Evolutionary conservation across 2,797 vertebrate species (phyloP).

Genomic region (Fundulus diaphanus): DNA sequence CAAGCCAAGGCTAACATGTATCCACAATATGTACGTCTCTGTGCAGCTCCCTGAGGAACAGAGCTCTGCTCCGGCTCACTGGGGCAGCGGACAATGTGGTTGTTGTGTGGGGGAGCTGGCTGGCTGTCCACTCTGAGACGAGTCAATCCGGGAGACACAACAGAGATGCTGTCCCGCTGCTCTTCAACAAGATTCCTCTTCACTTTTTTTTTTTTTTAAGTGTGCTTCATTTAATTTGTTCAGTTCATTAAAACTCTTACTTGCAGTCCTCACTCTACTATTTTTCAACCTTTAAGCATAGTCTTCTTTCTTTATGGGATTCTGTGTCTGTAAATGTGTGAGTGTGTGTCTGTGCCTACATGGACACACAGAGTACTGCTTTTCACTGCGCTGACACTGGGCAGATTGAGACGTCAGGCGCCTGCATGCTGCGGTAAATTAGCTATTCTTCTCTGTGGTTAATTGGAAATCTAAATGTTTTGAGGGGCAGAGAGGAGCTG

Average conservation of each 20-base stretch:
- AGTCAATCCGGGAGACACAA: conserved; percentile 76
- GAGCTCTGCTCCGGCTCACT: conserved; percentile 81
- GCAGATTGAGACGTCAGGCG: conserved; percentile 97
- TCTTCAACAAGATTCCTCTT: conserved; percentile 63
- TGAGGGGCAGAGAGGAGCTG: conserved; percentile 71
- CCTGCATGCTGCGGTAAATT: conserved; percentile 89
- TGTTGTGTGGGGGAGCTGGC: conserved; percentile 76
- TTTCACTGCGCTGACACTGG: conserved; percentile 91
- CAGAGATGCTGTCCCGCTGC: conserved; percentile 62
- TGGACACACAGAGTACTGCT: conserved; percentile 79
- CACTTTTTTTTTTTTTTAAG: conserved; percentile 40
- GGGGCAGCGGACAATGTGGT: conserved; percentile 81
- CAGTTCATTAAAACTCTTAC: conserved; percentile 34
- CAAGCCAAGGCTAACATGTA: conserved; percentile 82
- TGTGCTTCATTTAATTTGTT: conserved; percentile 45
- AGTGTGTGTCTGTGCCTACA: conserved; percentile 80
- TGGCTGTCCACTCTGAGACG: conserved; percentile 63
- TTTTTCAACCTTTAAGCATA: conserved; percentile 32
- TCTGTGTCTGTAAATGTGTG: conserved; percentile 62
- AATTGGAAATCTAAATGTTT: conserved; percentile 98
- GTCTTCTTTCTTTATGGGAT: conserved; percentile 39
- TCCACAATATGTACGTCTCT: conserved; percentile 79
- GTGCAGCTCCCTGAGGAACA: conserved; percentile 73
- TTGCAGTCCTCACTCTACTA: conserved; percentile 20
- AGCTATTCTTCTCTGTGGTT: conserved; percentile 91